Percentiles rank a stretch among this genome's conserved stretches.
Conservation (phyloP, 1,140 invertebrate genomes). For the Drosophila fuyamai region DNA sequence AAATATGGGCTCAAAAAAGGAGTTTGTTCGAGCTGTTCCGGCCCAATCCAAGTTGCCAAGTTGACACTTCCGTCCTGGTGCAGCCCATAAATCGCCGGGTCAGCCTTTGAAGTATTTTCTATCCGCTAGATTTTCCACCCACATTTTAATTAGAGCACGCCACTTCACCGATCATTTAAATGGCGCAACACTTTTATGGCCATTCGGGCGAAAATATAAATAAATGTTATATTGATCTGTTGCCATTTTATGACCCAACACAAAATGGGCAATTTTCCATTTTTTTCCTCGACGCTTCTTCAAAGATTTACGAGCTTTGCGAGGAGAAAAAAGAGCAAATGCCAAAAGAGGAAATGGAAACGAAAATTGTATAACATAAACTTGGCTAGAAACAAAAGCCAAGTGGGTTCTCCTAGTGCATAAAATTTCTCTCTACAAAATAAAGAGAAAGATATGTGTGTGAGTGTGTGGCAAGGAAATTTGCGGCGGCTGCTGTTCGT, state of each 20-base stretch:
- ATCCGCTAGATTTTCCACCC: slow-evolving; percentile 13
- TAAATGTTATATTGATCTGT: slow-evolving; percentile 79
- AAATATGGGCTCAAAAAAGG: slow-evolving; percentile 54
- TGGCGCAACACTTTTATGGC: slow-evolving; percentile 60
- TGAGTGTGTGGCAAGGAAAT: slow-evolving; percentile 40
- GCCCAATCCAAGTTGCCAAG: slow-evolving; percentile 45
- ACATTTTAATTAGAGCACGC: slow-evolving; percentile 65
- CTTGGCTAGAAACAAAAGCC: slow-evolving; percentile 61
- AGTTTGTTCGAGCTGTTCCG: slow-evolving; percentile 28
- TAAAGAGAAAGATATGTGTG: slow-evolving; percentile 3
- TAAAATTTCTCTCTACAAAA: slow-evolving; percentile 32
- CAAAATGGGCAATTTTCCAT: slow-evolving; percentile 78
- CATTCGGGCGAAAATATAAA: slow-evolving; percentile 64
- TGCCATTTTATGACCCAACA: slow-evolving; percentile 43
- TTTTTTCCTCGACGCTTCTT: slow-evolving; percentile 48
- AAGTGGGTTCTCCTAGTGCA: slow-evolving; percentile 28
- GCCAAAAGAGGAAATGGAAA: slow-evolving; percentile 40
- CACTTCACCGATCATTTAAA: slow-evolving; percentile 44
- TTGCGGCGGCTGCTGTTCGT: slow-evolving; percentile 57
- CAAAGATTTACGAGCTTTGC: slow-evolving; percentile 73
- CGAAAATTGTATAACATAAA: slow-evolving; percentile 65
- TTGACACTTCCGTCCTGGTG: slow-evolving; percentile 65
- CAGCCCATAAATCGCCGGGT: slow-evolving; percentile 47
- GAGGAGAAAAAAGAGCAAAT: slow-evolving; percentile 21
- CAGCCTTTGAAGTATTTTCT: slow-evolving; percentile 16